Evolutionary conservation across 2,797 vertebrate species (phyloP).

Genomic region (Clarias platycephalus): DNA sequence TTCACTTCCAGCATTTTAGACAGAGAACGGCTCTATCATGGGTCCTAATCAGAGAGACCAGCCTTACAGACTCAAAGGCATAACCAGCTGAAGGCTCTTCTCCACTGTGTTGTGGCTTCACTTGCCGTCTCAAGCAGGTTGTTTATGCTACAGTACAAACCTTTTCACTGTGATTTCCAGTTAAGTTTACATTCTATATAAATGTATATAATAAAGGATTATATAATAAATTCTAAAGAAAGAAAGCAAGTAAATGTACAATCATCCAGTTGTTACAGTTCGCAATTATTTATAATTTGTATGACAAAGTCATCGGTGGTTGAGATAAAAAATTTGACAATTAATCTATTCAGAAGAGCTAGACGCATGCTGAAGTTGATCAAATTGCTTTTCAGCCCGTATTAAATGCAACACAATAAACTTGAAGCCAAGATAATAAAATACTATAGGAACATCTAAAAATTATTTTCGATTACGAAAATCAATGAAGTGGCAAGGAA

Average conservation of each 20-base stretch:
- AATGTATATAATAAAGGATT: conserved; percentile 13
- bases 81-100: conserved; percentile 73
- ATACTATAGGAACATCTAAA: neutral
- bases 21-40: conserved; percentile 73
- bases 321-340: conserved; percentile 69
- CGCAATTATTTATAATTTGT: conserved; percentile 67
- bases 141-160: neutral
- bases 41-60: conserved; percentile 75
- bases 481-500: neutral
- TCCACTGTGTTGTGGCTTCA: conserved; percentile 58
- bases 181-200: conserved; percentile 20
- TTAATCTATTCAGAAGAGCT: conserved; percentile 50
- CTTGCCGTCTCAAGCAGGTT: neutral
- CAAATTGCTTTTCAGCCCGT: neutral
- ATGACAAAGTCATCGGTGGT: conserved; percentile 65
- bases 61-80: conserved; percentile 72
- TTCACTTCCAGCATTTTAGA: conserved; percentile 53
- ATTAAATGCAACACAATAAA: conserved; percentile 8
- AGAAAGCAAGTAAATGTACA: neutral
- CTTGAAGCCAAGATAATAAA: neutral
- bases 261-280: conserved; percentile 10
- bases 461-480: neutral
- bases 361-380: conserved; percentile 50
- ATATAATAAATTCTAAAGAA: neutral
- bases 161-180: neutral